Percentiles rank a stretch among this genome's conserved stretches.
phyloP scores from a whole-genome alignment of 2,888 invertebrate species.

The Orchestes rusci region DNA sequence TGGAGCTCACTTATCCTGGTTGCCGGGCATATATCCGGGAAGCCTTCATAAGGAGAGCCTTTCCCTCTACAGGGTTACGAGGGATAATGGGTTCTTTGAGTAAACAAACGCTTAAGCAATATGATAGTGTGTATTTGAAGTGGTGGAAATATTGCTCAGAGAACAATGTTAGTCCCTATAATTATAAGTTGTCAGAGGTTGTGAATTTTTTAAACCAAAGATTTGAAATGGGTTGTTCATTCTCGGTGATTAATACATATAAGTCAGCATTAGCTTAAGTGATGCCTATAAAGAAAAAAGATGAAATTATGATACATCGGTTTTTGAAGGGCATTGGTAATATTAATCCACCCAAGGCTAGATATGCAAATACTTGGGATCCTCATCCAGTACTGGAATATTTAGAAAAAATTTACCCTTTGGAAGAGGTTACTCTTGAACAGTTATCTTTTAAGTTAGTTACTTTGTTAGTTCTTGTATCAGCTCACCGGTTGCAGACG shows the following conservation, averaged over 20 bases:
- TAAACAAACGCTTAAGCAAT: background rate
- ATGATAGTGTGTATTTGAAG: background rate
- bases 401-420: background rate
- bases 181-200: background rate
- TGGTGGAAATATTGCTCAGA: background rate
- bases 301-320: constrained; percentile 1
- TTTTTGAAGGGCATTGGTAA: constrained; percentile 7
- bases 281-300: background rate
- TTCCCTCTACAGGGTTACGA: background rate
- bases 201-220: constrained; percentile 1
- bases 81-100: background rate
- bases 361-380: constrained; percentile 3
- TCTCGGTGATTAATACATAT: constrained; percentile 1
- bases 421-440: background rate
- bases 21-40: constrained; percentile 1
- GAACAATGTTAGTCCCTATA: background rate
- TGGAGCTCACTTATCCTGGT: constrained; percentile 1
- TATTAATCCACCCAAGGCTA: constrained; percentile 6
- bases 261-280: constrained; percentile 5
- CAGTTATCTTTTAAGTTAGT: constrained; percentile 4
- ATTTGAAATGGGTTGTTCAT: constrained; percentile 3
- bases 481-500: constrained; percentile 9
- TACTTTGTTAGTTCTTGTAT: constrained; percentile 5
- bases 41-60: background rate
- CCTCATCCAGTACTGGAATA: constrained; percentile 4